Conservation (phyloP, 2,113 vertebrate species). For the Caretta caretta region DNA sequence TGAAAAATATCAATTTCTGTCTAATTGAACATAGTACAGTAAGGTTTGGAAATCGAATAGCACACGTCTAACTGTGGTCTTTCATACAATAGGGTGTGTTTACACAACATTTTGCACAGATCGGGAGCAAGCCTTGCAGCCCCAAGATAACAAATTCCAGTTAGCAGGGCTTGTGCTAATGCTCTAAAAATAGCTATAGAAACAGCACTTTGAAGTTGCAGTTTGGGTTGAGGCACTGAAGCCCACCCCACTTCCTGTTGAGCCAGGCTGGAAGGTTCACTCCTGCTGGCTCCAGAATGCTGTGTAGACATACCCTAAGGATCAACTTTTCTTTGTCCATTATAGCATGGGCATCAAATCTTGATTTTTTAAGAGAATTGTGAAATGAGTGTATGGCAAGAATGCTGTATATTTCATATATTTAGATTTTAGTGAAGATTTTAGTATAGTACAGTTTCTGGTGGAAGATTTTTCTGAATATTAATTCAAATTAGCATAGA, state of each 20-base stretch:
- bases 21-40: not conserved
- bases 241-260: too few species aligned
- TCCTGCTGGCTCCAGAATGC: too few species aligned
- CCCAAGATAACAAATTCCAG: too few species aligned
- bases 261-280: too few species aligned
- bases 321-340: not conserved
- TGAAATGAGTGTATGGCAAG: not conserved
- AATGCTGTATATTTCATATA: not conserved
- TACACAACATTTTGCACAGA: too few species aligned
- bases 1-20: not conserved
- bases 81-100: not conserved
- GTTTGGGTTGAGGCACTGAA: too few species aligned
- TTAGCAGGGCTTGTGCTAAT: too few species aligned
- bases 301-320: too few species aligned
- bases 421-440: not conserved
- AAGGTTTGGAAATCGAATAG: not conserved
- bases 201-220: too few species aligned
- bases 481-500: not conserved
- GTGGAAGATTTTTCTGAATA: constrained; percentile 20
- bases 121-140: too few species aligned
- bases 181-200: too few species aligned
- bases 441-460: not conserved
- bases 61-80: not conserved
- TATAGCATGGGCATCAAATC: not conserved
- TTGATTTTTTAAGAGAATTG: constrained; percentile 8